Percentiles rank a stretch among this genome's conserved stretches.
Evolutionary conservation across 92 coral and sea anemone genomes (phyloP).

Genomic region (Zoanthus sansibaricus): DNA sequence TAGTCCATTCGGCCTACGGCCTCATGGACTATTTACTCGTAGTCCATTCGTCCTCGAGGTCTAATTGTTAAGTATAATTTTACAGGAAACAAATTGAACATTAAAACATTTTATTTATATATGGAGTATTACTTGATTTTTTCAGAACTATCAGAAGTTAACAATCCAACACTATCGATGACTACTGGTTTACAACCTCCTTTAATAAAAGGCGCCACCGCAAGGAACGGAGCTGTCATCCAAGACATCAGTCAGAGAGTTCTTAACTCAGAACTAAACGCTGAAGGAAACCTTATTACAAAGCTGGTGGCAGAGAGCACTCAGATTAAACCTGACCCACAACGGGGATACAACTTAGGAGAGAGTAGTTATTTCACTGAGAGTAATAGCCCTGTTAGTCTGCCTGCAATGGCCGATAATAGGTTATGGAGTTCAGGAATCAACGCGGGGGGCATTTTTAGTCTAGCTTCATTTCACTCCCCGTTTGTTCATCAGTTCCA

Average conservation of each 20-base stretch:
- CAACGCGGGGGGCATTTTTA: slow-evolving; percentile 13
- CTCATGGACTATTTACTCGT: no score
- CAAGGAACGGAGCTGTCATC: slow-evolving; percentile 1
- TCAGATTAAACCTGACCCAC: slow-evolving; percentile 32
- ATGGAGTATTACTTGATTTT: neutral
- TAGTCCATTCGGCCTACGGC: no score
- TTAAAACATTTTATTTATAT: no score
- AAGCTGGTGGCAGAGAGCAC: slow-evolving; percentile 27
- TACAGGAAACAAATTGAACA: no score
- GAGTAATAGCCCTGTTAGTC: slow-evolving; percentile 13
- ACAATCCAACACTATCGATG: slow-evolving; percentile 5
- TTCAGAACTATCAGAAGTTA: slow-evolving; percentile 11
- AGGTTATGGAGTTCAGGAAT: neutral
- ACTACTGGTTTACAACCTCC: neutral
- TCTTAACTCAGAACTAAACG: slow-evolving; percentile 40
- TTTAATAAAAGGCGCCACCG: neutral
- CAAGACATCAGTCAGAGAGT: slow-evolving; percentile 22
- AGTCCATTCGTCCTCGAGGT: no score
- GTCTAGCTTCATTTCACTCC: slow-evolving; percentile 5
- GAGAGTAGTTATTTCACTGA: slow-evolving; percentile 37
- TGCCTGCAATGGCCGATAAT: neutral
- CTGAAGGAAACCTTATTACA: slow-evolving; percentile 36
- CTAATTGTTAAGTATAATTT: no score
- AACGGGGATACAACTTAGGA: slow-evolving; percentile 22
- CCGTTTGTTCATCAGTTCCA: slow-evolving; percentile 35